phyloP scores from a whole-genome alignment of 1,140 invertebrate genomes.

The Anagrus nilaparvatae region DNA sequence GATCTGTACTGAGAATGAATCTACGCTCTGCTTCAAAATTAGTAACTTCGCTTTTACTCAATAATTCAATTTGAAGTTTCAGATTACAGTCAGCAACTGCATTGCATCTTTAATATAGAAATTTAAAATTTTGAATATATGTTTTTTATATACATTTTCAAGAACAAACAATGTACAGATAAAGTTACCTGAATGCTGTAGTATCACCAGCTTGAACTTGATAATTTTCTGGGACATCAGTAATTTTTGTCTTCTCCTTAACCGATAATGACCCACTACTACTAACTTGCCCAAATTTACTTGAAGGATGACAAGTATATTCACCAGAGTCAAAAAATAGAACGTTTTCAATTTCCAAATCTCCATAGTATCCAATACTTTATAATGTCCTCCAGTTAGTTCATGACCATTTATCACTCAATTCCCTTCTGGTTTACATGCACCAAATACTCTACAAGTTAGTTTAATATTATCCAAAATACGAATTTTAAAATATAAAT shows the following conservation, averaged over 20 bases:
- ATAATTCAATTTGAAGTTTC: constrained; percentile 75
- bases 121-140: neutral
- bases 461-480: no score
- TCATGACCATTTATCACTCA: constrained; percentile 79
- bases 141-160: neutral
- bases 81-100: constrained; percentile 76
- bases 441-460: constrained; percentile 87
- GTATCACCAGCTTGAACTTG: constrained; percentile 80
- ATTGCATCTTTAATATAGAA: constrained; percentile 57
- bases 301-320: constrained; percentile 86
- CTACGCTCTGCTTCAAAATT: constrained; percentile 80
- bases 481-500: no score
- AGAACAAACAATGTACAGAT: neutral
- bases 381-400: constrained; percentile 75
- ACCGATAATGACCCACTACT: constrained; percentile 70
- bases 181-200: constrained; percentile 65
- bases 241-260: constrained; percentile 78
- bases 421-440: constrained; percentile 87
- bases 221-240: constrained; percentile 77
- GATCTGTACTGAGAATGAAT: constrained; percentile 74
- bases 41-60: constrained; percentile 72
- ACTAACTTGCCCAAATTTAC: constrained; percentile 78
- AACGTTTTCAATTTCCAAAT: constrained; percentile 76
- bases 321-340: constrained; percentile 75
- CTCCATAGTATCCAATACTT: constrained; percentile 61